Conservation (phyloP, 92 coral and sea anemone species). For the Paragorgia papillata region DNA sequence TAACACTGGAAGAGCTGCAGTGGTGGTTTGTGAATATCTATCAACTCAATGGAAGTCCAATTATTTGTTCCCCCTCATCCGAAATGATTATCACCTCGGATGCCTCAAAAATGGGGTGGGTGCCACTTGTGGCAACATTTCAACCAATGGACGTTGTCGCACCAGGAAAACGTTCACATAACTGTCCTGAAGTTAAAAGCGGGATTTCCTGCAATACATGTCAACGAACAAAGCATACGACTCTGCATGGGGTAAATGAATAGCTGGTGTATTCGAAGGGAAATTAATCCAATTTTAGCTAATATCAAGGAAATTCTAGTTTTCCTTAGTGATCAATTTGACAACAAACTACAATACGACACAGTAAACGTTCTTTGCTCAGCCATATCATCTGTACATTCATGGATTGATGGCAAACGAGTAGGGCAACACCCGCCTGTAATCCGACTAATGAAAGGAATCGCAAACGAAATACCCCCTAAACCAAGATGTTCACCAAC, state of each 20-base stretch:
- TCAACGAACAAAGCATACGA: conserved; percentile 51
- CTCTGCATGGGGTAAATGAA: conserved; percentile 48
- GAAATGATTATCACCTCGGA: conserved; percentile 48
- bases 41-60: conserved; percentile 49
- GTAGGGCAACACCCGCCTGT: conserved; percentile 3
- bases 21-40: conserved; percentile 54
- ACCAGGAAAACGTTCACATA: conserved; percentile 44
- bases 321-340: conserved; percentile 25
- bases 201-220: conserved; percentile 45
- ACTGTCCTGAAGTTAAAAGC: conserved; percentile 51
- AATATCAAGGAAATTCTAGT: conserved; percentile 5
- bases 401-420: conserved; percentile 3
- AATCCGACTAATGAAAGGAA: neutral
- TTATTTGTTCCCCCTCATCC: conserved; percentile 36
- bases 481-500: conserved; percentile 24
- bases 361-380: conserved; percentile 37
- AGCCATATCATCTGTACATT: conserved; percentile 6
- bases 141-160: conserved; percentile 56
- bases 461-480: conserved; percentile 12
- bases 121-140: conserved; percentile 31
- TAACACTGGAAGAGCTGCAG: conserved; percentile 32
- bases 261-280: conserved; percentile 63
- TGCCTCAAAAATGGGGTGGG: conserved; percentile 60
- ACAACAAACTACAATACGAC: neutral
- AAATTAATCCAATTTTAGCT: conserved; percentile 62